phyloP scores from a whole-genome alignment of 2,888 invertebrate species.

The Platycheirus albimanus region DNA sequence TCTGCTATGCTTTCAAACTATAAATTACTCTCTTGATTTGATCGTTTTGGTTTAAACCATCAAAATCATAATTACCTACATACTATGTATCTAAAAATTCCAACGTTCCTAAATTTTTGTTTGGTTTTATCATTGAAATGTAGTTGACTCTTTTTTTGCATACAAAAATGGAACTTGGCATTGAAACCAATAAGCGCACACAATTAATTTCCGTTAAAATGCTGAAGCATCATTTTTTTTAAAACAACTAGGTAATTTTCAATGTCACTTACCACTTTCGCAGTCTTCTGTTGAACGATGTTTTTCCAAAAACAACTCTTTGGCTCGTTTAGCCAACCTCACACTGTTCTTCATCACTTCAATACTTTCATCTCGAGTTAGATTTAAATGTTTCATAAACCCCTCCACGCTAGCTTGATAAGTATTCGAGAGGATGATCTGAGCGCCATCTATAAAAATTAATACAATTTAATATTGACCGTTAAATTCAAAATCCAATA shows the following conservation, averaged over 20 bases:
- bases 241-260: background rate
- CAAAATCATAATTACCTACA: no score
- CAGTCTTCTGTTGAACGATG: conserved; percentile 80
- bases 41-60: no score
- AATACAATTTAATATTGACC: conserved; percentile 27
- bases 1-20: no score
- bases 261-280: conserved; percentile 28
- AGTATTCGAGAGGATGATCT: conserved; percentile 93
- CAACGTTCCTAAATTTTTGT: no score
- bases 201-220: no score
- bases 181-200: no score
- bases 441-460: conserved; percentile 89
- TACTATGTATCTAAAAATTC: no score
- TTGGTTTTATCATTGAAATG: no score
- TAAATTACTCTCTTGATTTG: no score
- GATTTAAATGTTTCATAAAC: conserved; percentile 88
- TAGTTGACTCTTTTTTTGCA: no score
- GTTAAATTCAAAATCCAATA: conserved; percentile 52
- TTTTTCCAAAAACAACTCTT: conserved; percentile 84
- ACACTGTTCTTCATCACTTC: conserved; percentile 89
- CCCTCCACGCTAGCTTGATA: conserved; percentile 93
- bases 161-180: no score
- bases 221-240: no score
- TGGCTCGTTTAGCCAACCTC: conserved; percentile 88
- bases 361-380: conserved; percentile 87